These are phyloP conservation scores for Muntiacus muntjak DNA, from an alignment of 2,113 vertebrate species.

Conservation along the genomic window DNA sequence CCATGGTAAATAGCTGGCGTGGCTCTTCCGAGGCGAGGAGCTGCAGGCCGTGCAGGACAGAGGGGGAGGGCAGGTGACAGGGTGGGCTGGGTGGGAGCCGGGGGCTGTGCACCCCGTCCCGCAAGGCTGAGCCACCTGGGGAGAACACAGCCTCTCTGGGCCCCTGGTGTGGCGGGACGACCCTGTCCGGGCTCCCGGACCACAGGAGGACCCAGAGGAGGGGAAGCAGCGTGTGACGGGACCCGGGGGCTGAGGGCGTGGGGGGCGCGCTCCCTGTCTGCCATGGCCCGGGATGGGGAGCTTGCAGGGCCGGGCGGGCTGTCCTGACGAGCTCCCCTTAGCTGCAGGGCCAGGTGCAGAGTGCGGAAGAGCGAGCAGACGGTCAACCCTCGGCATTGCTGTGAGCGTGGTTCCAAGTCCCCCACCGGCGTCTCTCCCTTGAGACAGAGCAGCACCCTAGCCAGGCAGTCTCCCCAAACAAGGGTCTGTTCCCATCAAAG, in stretches of 20 bases:
- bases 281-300: neutral
- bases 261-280: neutral
- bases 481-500: neutral
- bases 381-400: rapidly evolving
- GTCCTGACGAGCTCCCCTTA: neutral
- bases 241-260: neutral
- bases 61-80: neutral
- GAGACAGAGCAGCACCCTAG: neutral
- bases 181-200: neutral
- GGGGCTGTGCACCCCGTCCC: rapidly evolving
- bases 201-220: neutral
- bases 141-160: neutral
- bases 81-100: too few relatives aligned
- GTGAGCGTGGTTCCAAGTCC: rapidly evolving
- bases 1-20: conserved; percentile 80
- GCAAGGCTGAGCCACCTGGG: neutral
- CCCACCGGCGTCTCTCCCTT: neutral
- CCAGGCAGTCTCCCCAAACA: neutral
- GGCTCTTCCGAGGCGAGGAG: conserved; percentile 59
- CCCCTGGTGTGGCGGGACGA: neutral
- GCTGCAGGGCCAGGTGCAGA: rapidly evolving
- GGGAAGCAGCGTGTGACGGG: rapidly evolving
- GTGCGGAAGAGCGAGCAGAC: too few relatives aligned
- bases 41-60: neutral
- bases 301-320: rapidly evolving